Conservation (phyloP, 2,888 invertebrate species). For the Drosophila subquinaria region DNA sequence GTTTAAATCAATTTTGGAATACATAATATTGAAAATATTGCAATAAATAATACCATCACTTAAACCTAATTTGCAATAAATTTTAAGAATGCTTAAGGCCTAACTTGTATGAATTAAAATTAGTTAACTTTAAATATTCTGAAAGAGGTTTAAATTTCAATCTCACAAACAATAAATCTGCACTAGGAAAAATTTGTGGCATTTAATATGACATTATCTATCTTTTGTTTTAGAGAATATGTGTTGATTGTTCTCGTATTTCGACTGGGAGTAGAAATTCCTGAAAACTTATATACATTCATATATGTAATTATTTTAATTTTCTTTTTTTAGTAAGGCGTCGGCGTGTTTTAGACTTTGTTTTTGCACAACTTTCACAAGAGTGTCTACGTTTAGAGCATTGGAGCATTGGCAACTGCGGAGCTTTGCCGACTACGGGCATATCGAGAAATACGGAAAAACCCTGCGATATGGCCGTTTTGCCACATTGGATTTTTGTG, state of each 20-base stretch:
- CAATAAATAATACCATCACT: constrained; percentile 6
- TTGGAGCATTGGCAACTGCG: not conserved
- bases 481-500: constrained; percentile 12
- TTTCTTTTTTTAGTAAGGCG: constrained; percentile 1
- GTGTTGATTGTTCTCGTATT: not conserved
- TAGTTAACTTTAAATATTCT: not conserved
- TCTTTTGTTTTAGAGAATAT: not conserved
- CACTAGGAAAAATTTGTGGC: too few species aligned
- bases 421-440: constrained; percentile 33
- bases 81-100: not conserved
- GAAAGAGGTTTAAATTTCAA: not conserved
- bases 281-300: not conserved
- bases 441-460: constrained; percentile 67
- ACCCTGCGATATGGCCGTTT: constrained; percentile 58
- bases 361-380: constrained; percentile 47
- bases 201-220: too few species aligned
- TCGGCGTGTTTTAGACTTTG: constrained; percentile 13
- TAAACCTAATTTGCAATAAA: not conserved
- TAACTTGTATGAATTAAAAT: too few species aligned
- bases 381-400: not conserved
- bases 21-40: not conserved
- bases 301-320: not conserved
- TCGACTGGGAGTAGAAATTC: not conserved
- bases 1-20: constrained; percentile 58
- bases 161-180: too few species aligned